Base-by-base conservation (phyloP, 2,888 invertebrate genomes). In the Halictus quadricinctus region DNA sequence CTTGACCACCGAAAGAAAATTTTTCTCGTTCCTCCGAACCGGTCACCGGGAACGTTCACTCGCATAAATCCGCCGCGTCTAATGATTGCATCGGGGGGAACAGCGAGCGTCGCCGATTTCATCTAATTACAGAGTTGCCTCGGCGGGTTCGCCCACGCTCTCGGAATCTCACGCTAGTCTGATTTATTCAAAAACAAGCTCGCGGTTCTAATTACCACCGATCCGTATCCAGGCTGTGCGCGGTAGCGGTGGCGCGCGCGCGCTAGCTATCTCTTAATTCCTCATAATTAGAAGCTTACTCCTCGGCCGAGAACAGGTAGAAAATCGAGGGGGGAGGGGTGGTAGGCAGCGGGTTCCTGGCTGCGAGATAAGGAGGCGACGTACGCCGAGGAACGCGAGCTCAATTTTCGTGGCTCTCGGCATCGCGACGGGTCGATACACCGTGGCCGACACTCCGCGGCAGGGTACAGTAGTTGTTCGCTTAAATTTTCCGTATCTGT, bases 371-470 rank as follows among this genome's bases (percentile, higher is more conserved):
- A 82, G 80, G 60, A 73, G 74, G 70, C 73, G 79, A 81, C 60
- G 80, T 70, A 83, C 72, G 54, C 70, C 43, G 73, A n/a, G 10
- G 48, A 21, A 21, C 25, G 84, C 46, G 41, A 70, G 64, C 43
- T 84, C 77, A 82, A 84, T 88, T 88, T 66, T 81, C 77, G 78
- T 76, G 64, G 60, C 64, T 72, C 69, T 50, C 70, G 60, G 72
- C 15, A 54, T 29, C 29, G 64, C 29, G 13, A n/a, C 25, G 76
- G 88, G 75, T 90, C 89, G 88, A 88, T 90, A 88, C 85, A 82
- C 81, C 66, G 79, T 76, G 76, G 48, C 41, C 87, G 25, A 74
- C 79, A 64, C 29, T n/a, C 54, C 54, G 54, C 54, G 54, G 10
- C 10, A 0, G 10, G 21, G 10, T 4, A 54, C n/a, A 54, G n/a